Percentiles rank a stretch among this genome's conserved stretches.
These are phyloP conservation scores for Hippoglossus stenolepis DNA, from an alignment of 2,113 vertebrate species.

Conservation along the genomic window DNA sequence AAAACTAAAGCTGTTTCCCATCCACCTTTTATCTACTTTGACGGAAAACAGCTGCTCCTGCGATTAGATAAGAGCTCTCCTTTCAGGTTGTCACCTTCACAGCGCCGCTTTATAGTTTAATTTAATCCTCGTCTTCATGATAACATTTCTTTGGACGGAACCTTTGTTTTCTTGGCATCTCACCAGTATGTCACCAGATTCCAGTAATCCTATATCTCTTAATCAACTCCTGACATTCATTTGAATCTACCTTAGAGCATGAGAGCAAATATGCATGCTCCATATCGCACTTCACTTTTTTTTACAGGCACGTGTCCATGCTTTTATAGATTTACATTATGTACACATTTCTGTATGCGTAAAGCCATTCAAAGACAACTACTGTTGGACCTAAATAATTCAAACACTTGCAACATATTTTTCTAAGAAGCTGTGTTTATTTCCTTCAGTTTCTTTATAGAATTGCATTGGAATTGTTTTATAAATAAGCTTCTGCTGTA, in stretches of 20 bases:
- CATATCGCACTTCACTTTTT: not conserved
- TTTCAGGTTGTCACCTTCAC: slow-evolving; percentile 39
- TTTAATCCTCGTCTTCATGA: slow-evolving; percentile 18
- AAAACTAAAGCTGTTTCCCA: slow-evolving; percentile 31
- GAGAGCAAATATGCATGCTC: not conserved
- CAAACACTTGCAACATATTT: not conserved
- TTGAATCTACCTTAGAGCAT: not conserved
- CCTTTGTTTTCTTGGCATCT: not conserved
- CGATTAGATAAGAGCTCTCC: slow-evolving; percentile 56
- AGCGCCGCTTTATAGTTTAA: not conserved
- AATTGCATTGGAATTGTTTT: not conserved
- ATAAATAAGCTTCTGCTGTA: slow-evolving; percentile 1
- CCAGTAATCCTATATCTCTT: slow-evolving; percentile 4
- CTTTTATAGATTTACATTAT: not conserved
- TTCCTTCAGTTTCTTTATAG: not conserved
- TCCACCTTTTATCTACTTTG: slow-evolving; percentile 19
- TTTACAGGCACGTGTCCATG: slow-evolving; percentile 1
- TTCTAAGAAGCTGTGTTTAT: not conserved
- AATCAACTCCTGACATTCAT: slow-evolving; percentile 6
- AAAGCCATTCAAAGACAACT: not conserved
- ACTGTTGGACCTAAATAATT: slow-evolving; percentile 8
- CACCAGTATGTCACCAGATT: not conserved
- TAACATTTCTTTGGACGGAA: slow-evolving; percentile 24
- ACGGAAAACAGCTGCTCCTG: slow-evolving; percentile 2
- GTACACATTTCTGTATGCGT: not conserved